Conservation (phyloP, 2,797 vertebrate genomes). For the Hypotaenidia okinawae region DNA sequence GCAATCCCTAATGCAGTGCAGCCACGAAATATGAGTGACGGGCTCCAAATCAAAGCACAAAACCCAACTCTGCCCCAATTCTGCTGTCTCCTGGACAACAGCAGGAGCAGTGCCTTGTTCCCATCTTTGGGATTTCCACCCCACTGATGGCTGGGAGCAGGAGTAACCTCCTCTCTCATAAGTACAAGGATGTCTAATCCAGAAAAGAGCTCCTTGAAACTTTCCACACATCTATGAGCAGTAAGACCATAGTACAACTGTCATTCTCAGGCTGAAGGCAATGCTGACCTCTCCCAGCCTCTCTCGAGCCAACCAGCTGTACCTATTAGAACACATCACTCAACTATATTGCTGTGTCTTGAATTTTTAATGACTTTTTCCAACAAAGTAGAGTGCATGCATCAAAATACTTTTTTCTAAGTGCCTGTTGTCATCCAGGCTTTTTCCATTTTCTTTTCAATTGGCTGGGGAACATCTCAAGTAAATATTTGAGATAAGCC, state of each 20-base stretch:
- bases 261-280: neutral
- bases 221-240: neutral
- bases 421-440: neutral
- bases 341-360: slow-evolving; percentile 13
- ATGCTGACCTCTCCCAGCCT: slow-evolving; percentile 57
- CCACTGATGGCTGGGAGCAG: neutral
- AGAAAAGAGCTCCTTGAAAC: neutral
- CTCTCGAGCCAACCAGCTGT: slow-evolving; percentile 41
- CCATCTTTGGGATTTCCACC: neutral
- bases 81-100: neutral
- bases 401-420: slow-evolving; percentile 43
- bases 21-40: accelerated
- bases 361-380: slow-evolving; percentile 58
- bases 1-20: neutral
- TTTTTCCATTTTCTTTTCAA: slow-evolving; percentile 29
- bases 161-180: neutral
- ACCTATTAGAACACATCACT: slow-evolving; percentile 48
- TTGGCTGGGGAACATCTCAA: neutral
- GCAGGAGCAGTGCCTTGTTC: neutral
- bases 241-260: neutral
- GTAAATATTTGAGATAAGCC: slow-evolving; percentile 21
- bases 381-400: neutral
- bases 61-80: neutral
- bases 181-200: neutral
- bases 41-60: neutral